Base-by-base conservation (phyloP, 1,140 invertebrate genomes). In the Campoletis sonorensis region DNA sequence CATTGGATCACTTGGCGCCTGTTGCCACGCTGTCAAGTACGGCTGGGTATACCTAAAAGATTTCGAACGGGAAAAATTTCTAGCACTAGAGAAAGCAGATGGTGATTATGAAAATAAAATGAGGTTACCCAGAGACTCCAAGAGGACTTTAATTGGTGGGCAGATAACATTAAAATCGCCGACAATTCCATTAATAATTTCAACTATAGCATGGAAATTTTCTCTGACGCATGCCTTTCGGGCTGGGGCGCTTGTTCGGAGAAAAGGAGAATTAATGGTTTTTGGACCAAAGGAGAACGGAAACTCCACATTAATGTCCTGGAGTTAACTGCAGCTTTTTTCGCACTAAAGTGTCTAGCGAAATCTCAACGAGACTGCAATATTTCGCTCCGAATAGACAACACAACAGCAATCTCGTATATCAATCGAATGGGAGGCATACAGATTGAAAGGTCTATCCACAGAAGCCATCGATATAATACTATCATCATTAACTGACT, bases 131-230 rank as follows among this genome's bases (percentile, higher is more conserved):
- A 72, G 16, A 54, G 49, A 54, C 49, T 54, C 10, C 5, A 54
- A 21, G 37, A 76, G 33, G 84, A 85, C 71, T 83, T 89, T 23
- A 5, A 71, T 5, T 90, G 88, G 88, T 89, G n/a, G 87, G 87
- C 21, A 81, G 5, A 54, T 27, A 81, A 87, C 73, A 83, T 87
- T 40, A 30, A 45, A 67, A 71, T 78, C 26, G 68, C 72, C n/a
- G 58, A 21, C 13, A 85, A 84, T 23, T 76, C 83, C 45, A 84
- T 86, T 58, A 76, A 61, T 11, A 30, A 33, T 16, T 27, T 27
- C 7, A 67, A 81, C 27, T 83, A 54, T 70, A 49, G 10, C 0
- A 51, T 80, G 7, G 83, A 81, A 67, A 84, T 85, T 64, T 85
- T 80, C 45, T 80, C 83, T 4, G 84, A 84, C 72, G 80, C 81